Conservation (phyloP, 2,888 invertebrate genomes). For the Eristalis intricaria region DNA sequence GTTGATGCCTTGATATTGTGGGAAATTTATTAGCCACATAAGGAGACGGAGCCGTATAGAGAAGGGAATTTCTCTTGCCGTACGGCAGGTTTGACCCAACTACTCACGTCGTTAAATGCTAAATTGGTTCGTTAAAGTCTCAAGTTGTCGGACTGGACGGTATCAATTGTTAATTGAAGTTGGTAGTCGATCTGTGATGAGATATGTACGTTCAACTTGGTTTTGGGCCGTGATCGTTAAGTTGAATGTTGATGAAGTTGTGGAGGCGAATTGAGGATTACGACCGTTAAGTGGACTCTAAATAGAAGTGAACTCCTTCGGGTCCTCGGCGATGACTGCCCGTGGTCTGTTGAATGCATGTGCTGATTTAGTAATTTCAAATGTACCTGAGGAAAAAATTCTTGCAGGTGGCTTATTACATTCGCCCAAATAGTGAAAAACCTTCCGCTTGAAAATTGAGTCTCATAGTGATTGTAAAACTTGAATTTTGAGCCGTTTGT, state of each 20-base stretch:
- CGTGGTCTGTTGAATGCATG: background rate
- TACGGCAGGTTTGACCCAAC: background rate
- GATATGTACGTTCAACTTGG: background rate
- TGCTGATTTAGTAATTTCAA: background rate
- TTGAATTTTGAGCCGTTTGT: too few relatives aligned
- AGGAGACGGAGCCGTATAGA: background rate
- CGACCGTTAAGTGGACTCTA: background rate
- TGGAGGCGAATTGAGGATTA: background rate
- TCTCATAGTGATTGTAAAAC: too few relatives aligned
- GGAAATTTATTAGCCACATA: conserved; percentile 54
- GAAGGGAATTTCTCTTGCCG: background rate
- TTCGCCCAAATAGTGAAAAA: too few relatives aligned
- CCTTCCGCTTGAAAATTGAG: too few relatives aligned
- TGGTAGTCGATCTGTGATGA: background rate
- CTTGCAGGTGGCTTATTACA: background rate
- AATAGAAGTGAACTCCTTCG: background rate
- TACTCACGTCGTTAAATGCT: background rate
- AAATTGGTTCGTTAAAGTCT: conserved; percentile 1
- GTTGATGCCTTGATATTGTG: conserved; percentile 28
- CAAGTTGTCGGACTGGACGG: background rate
- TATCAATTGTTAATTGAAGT: background rate
- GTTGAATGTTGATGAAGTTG: background rate
- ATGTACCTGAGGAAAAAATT: background rate
- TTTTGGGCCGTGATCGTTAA: background rate
- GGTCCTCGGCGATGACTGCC: background rate